Percentiles rank a stretch among this genome's conserved stretches.
Conservation (phyloP, 2,113 vertebrate species). For the Laticauda laticaudata region DNA sequence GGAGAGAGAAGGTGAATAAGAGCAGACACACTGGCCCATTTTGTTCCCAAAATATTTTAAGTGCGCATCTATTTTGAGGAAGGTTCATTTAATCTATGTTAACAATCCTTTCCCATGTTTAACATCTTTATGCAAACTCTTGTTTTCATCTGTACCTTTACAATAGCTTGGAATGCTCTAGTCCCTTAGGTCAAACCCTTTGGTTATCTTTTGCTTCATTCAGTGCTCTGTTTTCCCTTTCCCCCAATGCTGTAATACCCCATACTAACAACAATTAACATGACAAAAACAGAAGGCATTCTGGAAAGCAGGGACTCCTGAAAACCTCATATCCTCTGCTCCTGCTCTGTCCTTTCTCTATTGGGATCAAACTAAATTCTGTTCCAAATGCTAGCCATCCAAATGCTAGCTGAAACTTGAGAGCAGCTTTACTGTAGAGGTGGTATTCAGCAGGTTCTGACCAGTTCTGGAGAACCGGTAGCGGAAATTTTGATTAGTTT, state of each 20-base stretch:
- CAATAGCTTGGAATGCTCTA: neutral
- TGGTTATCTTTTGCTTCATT: neutral
- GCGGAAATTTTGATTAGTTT: too few relatives aligned
- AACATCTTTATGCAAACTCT: neutral
- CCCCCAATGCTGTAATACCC: neutral
- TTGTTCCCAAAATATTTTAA: neutral
- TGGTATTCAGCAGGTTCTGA: too few relatives aligned
- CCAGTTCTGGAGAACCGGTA: too few relatives aligned
- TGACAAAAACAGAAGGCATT: neutral
- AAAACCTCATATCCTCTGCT: neutral
- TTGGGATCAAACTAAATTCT: neutral
- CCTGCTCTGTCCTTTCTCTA: neutral
- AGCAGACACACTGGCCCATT: neutral
- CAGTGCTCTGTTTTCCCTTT: neutral
- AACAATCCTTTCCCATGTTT: neutral
- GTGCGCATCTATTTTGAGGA: neutral
- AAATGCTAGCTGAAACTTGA: neutral
- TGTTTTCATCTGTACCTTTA: neutral
- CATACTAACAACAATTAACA: neutral
- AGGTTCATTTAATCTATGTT: neutral
- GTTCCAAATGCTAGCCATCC: neutral
- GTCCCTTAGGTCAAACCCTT: neutral
- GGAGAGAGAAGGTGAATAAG: neutral
- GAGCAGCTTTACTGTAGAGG: neutral
- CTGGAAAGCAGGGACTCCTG: neutral